Evolutionary conservation across 2,113 vertebrate genomes (phyloP).

Genomic region (Vidua chalybeata): DNA sequence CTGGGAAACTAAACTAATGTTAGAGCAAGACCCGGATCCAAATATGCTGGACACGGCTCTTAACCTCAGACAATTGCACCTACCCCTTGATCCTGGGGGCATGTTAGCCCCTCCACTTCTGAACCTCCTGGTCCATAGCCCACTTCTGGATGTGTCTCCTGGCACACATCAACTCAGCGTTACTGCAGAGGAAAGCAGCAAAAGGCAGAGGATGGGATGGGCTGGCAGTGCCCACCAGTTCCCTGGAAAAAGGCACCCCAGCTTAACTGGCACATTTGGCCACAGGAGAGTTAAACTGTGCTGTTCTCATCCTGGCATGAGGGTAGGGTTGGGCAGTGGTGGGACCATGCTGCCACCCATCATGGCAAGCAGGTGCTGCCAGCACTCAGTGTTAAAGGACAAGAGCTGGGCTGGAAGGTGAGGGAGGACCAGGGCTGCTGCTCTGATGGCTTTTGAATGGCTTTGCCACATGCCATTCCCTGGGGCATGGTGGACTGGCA

Average conservation of each 20-base stretch:
- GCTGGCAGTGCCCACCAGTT: background rate
- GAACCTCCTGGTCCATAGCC: background rate
- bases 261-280: background rate
- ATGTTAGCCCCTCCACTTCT: background rate
- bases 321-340: background rate
- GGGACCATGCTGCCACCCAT: background rate
- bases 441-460: background rate
- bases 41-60: background rate
- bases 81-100: rapidly evolving
- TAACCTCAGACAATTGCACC: background rate
- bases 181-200: background rate
- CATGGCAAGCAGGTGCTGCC: background rate
- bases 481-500: rapidly evolving
- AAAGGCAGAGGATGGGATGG: background rate
- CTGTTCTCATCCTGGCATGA: background rate
- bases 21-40: background rate
- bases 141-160: background rate
- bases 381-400: background rate
- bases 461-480: background rate
- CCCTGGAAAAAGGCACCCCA: background rate
- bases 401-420: background rate
- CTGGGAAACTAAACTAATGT: background rate
- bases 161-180: background rate
- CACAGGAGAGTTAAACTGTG: background rate
- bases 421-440: background rate